A percentile compares a stretch with the other conserved stretches of the same genome.
phyloP scores from a whole-genome alignment of 2,113 vertebrate species.

The Odocoileus hemionus region DNA sequence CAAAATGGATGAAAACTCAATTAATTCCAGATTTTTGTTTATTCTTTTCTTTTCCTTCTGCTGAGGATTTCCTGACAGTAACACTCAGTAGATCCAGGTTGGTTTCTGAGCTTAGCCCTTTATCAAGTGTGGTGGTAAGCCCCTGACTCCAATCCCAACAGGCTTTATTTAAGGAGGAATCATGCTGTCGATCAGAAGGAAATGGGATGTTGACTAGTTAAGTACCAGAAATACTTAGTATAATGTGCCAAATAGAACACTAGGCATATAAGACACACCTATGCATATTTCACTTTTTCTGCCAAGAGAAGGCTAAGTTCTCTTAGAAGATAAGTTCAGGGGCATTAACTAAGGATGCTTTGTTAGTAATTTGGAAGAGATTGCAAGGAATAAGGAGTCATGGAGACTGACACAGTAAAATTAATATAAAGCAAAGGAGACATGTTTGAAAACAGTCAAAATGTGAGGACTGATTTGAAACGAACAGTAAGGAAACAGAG shows the following conservation, averaged over 20 bases:
- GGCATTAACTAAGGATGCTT: background rate
- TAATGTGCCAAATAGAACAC: background rate
- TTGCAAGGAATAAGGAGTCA: background rate
- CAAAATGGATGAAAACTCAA: background rate
- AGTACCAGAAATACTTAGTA: background rate
- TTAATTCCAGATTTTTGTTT: background rate
- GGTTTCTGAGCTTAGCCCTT: background rate
- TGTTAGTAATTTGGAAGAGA: background rate
- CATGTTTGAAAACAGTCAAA: background rate
- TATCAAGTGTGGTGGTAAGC: background rate
- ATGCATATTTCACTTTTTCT: background rate
- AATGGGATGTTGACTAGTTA: background rate
- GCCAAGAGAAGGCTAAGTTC: background rate
- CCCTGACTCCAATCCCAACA: background rate
- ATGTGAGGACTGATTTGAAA: background rate
- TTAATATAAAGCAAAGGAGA: background rate
- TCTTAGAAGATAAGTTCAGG: background rate
- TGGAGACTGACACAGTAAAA: background rate
- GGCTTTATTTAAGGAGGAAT: background rate
- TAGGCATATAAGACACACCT: background rate
- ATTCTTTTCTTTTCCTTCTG: background rate
- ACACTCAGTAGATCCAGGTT: background rate
- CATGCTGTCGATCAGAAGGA: background rate
- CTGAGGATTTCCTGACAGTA: background rate
- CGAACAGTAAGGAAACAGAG: background rate